These are phyloP conservation scores for Rhagonycha lutea DNA, from an alignment of 2,888 invertebrate species.

Conservation along the genomic window DNA sequence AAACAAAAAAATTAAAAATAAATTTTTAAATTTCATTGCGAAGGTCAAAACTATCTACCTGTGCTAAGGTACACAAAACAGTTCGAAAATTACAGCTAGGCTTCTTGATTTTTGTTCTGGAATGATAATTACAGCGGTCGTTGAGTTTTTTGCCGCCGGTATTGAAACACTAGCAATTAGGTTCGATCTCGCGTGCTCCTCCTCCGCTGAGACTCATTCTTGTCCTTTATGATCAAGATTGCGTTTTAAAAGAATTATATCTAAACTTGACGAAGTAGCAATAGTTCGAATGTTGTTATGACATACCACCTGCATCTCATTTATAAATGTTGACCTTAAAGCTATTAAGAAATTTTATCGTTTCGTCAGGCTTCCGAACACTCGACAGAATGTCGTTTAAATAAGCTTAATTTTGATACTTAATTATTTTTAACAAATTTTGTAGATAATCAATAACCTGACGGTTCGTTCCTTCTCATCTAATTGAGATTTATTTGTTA, in stretches of 20 bases:
- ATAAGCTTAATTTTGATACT: background rate
- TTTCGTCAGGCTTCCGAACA: background rate
- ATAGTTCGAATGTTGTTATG: background rate
- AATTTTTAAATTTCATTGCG: background rate
- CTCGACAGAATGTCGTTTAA: background rate
- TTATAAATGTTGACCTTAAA: background rate
- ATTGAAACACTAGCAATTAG: slow-evolving; percentile 41
- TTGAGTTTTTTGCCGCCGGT: slow-evolving; percentile 39
- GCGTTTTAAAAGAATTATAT: slow-evolving; percentile 18
- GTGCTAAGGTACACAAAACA: background rate
- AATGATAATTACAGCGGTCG: slow-evolving; percentile 38
- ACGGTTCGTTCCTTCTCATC: background rate
- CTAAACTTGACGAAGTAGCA: background rate
- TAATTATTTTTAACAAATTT: background rate
- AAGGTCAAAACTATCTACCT: background rate
- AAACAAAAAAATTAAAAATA: background rate
- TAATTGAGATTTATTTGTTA: background rate
- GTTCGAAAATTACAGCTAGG: slow-evolving; percentile 9
- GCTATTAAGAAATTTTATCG: background rate
- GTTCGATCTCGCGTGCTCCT: slow-evolving; percentile 32
- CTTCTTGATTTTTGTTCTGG: slow-evolving; percentile 21
- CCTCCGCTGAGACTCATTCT: slow-evolving; percentile 6
- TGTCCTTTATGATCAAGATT: slow-evolving; percentile 18
- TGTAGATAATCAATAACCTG: background rate
- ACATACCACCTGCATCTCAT: background rate